Conservation (phyloP, 2,113 vertebrate species). For the Takifugu bimaculatus region DNA sequence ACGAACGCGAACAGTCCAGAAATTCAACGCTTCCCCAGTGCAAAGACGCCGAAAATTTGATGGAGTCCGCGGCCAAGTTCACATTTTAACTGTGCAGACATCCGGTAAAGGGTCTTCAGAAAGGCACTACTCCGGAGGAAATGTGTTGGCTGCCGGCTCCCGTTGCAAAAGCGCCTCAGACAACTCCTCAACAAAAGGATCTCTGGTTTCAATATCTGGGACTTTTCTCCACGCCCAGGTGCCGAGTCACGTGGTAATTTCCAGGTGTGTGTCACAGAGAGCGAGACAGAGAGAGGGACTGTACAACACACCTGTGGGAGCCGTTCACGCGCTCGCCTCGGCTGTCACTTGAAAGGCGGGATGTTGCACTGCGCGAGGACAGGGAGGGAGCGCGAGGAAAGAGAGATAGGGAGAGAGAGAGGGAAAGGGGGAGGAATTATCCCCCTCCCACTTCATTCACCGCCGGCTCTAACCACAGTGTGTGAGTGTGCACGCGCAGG, state of each 20-base stretch:
- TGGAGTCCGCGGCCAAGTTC: slow-evolving; percentile 65
- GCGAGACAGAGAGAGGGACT: slow-evolving; percentile 50
- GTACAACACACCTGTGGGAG: slow-evolving; percentile 73
- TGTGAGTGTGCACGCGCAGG: neutral
- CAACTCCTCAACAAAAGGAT: slow-evolving; percentile 60
- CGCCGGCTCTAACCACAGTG: neutral
- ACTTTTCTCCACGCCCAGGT: slow-evolving; percentile 79
- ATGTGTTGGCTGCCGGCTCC: slow-evolving; percentile 2
- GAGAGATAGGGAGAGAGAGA: slow-evolving; percentile 20
- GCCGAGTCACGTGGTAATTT: slow-evolving; percentile 73
- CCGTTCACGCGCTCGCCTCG: slow-evolving; percentile 47
- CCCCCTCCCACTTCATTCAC: slow-evolving; percentile 51
- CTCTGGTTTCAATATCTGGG: slow-evolving; percentile 31
- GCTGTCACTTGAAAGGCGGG: slow-evolving; percentile 42
- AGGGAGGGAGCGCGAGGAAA: neutral
- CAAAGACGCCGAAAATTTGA: neutral
- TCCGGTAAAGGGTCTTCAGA: slow-evolving; percentile 3
- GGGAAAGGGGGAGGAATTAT: slow-evolving; percentile 32
- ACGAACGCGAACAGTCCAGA: slow-evolving; percentile 35
- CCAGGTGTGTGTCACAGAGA: slow-evolving; percentile 75
- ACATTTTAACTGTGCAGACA: slow-evolving; percentile 55
- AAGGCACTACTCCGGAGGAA: slow-evolving; percentile 59
- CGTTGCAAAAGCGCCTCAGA: slow-evolving; percentile 27
- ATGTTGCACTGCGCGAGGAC: slow-evolving; percentile 22
- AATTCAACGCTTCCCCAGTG: slow-evolving; percentile 2